Evolutionary conservation across 2,113 vertebrate genomes (phyloP).

Genomic region (Gopherus flavomarginatus): DNA sequence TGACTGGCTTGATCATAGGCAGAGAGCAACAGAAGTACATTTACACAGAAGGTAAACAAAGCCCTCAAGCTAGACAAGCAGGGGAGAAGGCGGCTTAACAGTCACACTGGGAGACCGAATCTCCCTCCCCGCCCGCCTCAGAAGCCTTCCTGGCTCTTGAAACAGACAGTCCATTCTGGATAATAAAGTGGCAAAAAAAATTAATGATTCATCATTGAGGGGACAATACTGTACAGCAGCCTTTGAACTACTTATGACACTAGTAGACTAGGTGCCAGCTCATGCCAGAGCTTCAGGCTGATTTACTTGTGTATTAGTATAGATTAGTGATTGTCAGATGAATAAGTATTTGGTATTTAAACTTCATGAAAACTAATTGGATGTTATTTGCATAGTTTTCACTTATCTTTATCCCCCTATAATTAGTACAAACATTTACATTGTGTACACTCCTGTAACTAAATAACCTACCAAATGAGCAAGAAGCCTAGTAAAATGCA

Average conservation of each 20-base stretch:
- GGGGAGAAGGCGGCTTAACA: not conserved
- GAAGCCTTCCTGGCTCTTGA: not conserved
- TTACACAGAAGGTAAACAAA: not conserved
- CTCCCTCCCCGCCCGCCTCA: not conserved
- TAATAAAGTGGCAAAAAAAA: not conserved
- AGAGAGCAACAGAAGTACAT: not conserved
- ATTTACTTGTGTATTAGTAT: not conserved
- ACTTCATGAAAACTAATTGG: not conserved
- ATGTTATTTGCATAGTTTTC: not conserved
- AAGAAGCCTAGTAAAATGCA: not conserved
- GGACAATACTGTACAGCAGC: not conserved
- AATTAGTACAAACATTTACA: not conserved
- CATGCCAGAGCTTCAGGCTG: not conserved
- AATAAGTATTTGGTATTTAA: not conserved
- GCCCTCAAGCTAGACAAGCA: not conserved
- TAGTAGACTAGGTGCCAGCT: not conserved
- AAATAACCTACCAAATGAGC: not conserved
- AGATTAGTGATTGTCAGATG: not conserved
- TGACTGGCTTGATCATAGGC: not conserved
- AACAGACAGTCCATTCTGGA: not conserved
- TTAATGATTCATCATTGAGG: not conserved
- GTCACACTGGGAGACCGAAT: not conserved
- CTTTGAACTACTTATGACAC: not conserved
- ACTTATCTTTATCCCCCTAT: not conserved
- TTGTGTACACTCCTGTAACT: not conserved